Percentiles rank a stretch among this genome's conserved stretches.
These are phyloP conservation scores for Columba livia DNA, from an alignment of 2,113 vertebrate species.

Conservation along the genomic window DNA sequence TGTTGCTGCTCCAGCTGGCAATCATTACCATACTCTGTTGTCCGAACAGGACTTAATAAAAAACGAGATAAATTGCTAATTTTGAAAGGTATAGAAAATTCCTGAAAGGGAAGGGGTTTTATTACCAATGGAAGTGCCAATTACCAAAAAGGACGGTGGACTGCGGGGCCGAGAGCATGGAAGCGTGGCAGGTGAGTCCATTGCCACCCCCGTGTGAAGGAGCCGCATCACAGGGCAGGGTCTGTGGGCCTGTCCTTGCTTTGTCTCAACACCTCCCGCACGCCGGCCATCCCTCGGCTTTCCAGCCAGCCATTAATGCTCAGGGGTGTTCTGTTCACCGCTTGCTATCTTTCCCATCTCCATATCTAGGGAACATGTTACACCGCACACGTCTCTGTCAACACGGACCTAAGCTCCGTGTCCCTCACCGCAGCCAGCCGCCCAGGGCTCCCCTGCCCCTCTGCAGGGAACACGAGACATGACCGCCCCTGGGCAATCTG, in stretches of 20 bases:
- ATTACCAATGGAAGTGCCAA: fast-evolving
- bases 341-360: background rate
- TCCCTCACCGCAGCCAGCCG: background rate
- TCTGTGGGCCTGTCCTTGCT: background rate
- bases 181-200: background rate
- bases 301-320: background rate
- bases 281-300: background rate
- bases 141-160: background rate
- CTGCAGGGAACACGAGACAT: background rate
- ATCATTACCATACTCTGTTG: fast-evolving
- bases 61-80: background rate
- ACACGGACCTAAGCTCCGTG: fast-evolving
- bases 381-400: background rate
- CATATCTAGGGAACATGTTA: fast-evolving
- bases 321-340: background rate
- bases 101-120: too few species aligned
- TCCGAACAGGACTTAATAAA: fast-evolving
- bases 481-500: fast-evolving
- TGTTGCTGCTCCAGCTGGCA: background rate
- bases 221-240: background rate
- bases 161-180: background rate
- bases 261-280: fast-evolving
- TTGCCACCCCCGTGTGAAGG: fast-evolving
- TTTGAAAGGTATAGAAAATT: background rate
- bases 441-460: background rate